Base-by-base conservation (phyloP, 1,140 invertebrate genomes). In the Drosophila nebulosa region DNA sequence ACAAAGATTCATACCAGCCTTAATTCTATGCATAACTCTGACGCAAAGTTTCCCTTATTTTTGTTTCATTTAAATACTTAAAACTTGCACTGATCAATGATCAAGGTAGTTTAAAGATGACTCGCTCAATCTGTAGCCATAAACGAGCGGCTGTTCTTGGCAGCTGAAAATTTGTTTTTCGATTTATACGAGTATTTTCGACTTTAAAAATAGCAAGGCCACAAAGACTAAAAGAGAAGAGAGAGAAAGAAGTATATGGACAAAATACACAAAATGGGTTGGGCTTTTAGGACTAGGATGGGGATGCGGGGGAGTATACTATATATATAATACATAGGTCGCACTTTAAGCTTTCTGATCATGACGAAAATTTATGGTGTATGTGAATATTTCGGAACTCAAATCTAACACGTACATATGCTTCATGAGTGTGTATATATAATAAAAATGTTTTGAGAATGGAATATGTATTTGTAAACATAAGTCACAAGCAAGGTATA, bases 201-300 rank as follows among this genome's bases (percentile, higher is more conserved):
- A 86, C 78, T 88, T 86, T 86, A 86, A 81, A 86, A 86, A 86
- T 86, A 86, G 81, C 79, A 75, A 42, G 39, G 66, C 66, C 73
- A 64, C 72, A 75, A 68, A 74, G 71, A 59, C 36, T 56, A 32
- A 32, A 16, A 56, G 16, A 56, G 59, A 39, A 42, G 26, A n/a
- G 24, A 21, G 26, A 16, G 68, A 18, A 35, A 24, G 21, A 57
- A n/a, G 16, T 12, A 4, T 21, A 24, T 7, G 21, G 21, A 21
- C 14, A 42, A 35, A 55, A 56, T 42, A 71, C 30, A 30, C 7
- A 46, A 14, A 55, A 56, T 74, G 62, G 65, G 71, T 67, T 74
- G 63, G 71, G 71, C 74, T 74, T 74, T 51, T 68, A 72, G 62
- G 39, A 60, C 51, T 26, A 50, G 64, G 27, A 26, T 12, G 30